Evolutionary conservation across 2,888 invertebrate genomes (phyloP).

Genomic region (Cloeon dipterum): DNA sequence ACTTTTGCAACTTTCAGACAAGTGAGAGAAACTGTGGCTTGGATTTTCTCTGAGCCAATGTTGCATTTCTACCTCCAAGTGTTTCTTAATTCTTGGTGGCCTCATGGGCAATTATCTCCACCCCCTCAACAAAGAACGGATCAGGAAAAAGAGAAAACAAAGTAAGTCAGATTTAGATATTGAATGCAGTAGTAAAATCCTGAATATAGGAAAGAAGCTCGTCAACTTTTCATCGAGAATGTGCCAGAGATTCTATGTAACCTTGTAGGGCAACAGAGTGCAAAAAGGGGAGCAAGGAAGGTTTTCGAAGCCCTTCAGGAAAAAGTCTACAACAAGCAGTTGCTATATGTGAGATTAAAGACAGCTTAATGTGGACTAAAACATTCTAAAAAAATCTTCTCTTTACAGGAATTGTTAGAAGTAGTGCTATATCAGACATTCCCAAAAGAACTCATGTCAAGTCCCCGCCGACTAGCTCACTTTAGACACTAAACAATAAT

Average conservation of each 20-base stretch:
- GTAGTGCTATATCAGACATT: conserved; percentile 40
- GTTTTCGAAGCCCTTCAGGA: conserved; percentile 72
- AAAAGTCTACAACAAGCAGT: conserved; percentile 64
- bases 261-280: conserved; percentile 65
- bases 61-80: conserved; percentile 65
- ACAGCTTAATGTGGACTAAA: not conserved
- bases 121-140: conserved; percentile 26
- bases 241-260: conserved; percentile 60
- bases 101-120: conserved; percentile 51
- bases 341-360: conserved; percentile 56
- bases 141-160: conserved; percentile 28
- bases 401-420: conserved; percentile 42
- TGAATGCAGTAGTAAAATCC: not conserved
- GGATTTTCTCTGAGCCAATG: conserved; percentile 79
- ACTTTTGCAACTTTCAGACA: conserved; percentile 30
- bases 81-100: conserved; percentile 75
- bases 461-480: conserved; percentile 11
- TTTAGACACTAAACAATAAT: no score
- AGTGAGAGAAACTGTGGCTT: conserved; percentile 65
- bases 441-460: conserved; percentile 30
- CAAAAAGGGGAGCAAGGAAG: conserved; percentile 61
- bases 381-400: conserved; percentile 4
- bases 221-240: conserved; percentile 41
- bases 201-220: conserved; percentile 28
- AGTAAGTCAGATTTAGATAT: conserved; percentile 5